Evolutionary conservation across 2,888 invertebrate species (phyloP).

Genomic region (Sylvicola cinctus): DNA sequence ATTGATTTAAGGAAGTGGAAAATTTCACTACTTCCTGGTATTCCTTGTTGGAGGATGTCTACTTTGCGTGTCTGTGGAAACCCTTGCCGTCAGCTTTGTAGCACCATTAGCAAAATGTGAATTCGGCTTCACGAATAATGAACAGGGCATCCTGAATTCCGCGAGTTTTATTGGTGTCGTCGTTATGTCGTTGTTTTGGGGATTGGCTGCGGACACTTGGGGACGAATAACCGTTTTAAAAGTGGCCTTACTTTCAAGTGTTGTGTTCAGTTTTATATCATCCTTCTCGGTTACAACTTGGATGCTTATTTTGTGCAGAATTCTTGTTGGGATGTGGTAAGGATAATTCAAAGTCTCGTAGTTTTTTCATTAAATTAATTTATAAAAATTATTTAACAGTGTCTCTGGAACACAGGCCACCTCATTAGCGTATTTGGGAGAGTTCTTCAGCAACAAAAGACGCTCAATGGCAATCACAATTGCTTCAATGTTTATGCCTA

Average conservation of each 20-base stretch:
- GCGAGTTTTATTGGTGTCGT: conserved; percentile 47
- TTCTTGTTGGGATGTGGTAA: conserved; percentile 42
- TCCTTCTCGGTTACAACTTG: conserved; percentile 37
- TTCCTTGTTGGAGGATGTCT: conserved; percentile 38
- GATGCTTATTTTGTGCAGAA: conserved; percentile 36
- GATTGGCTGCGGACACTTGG: conserved; percentile 50
- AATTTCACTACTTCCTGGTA: conserved; percentile 37
- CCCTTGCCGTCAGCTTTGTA: conserved; percentile 40
- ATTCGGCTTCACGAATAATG: conserved; percentile 29
- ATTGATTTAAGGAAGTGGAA: conserved; percentile 35
- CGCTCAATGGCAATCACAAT: conserved; percentile 32
- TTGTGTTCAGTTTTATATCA: conserved; percentile 31
- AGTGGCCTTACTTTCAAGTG: conserved; percentile 29
- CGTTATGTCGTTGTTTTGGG: conserved; percentile 59
- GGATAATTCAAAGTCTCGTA: conserved; percentile 9
- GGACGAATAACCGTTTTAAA: conserved; percentile 43
- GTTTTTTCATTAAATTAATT: not conserved
- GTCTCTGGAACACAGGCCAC: conserved; percentile 27
- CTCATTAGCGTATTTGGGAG: conserved; percentile 35
- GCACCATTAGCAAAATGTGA: conserved; percentile 48
- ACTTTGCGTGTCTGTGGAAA: conserved; percentile 46
- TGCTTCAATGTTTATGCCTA: conserved; percentile 32
- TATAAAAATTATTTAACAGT: conserved; percentile 17
- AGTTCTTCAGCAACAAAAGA: conserved; percentile 30
- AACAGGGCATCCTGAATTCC: conserved; percentile 41